phyloP scores from a whole-genome alignment of 1,140 invertebrate species.

The Bombus waltoni region DNA sequence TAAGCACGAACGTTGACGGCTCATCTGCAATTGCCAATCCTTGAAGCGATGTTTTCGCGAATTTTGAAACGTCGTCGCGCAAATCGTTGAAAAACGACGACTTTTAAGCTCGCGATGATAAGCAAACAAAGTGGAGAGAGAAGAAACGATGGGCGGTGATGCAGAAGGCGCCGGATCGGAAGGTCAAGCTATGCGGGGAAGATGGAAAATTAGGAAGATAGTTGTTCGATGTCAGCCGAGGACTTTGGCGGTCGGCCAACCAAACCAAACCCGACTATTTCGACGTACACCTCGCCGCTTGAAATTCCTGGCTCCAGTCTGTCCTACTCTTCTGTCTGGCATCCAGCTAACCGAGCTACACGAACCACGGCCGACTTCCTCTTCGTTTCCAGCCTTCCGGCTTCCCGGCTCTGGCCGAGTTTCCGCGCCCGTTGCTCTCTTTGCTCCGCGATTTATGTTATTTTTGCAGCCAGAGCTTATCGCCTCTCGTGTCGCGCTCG shows the following conservation, averaged over 20 bases:
- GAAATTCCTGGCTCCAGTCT: slow-evolving; percentile 44
- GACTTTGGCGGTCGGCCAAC: slow-evolving; percentile 64
- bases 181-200: slow-evolving; percentile 24
- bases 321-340: slow-evolving; percentile 4
- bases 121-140: background rate
- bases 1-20: no score
- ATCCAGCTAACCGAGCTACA: slow-evolving; percentile 4
- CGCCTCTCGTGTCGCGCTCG: background rate
- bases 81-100: background rate
- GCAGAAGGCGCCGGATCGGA: background rate
- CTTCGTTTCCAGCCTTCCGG: slow-evolving; percentile 33
- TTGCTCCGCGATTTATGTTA: slow-evolving; percentile 29
- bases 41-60: no score
- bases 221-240: slow-evolving; percentile 48
- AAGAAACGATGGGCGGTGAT: background rate
- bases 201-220: slow-evolving; percentile 69
- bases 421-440: background rate
- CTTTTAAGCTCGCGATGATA: background rate
- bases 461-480: slow-evolving; percentile 23
- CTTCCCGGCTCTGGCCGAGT: slow-evolving; percentile 8
- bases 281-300: background rate
- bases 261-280: slow-evolving; percentile 41
- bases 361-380: background rate
- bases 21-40: no score
- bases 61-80: background rate